Conservation (phyloP, 2,113 vertebrate species). For the Psittacula cyanocephala region DNA sequence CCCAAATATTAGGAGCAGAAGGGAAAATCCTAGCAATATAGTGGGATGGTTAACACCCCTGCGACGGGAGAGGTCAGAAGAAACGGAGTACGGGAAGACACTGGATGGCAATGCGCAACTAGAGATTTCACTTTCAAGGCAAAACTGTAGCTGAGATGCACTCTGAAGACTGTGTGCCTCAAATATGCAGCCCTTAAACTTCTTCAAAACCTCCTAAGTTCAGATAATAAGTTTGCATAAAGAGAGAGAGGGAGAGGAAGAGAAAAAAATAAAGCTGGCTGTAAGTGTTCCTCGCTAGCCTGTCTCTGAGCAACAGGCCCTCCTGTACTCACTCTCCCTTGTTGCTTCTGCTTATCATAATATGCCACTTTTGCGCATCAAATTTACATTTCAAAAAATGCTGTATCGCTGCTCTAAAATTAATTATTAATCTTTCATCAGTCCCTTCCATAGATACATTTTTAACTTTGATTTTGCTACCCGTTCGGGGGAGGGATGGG, state of each 20-base stretch:
- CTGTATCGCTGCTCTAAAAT: conserved; percentile 68
- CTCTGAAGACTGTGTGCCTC: neutral
- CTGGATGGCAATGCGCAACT: conserved; percentile 54
- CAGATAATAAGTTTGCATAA: conserved; percentile 65
- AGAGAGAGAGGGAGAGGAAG: conserved; percentile 28
- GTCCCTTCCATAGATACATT: conserved; percentile 69
- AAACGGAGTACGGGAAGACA: conserved; percentile 23
- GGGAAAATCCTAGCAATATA: neutral
- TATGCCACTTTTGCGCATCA: conserved; percentile 66
- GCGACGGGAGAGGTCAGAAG: neutral
- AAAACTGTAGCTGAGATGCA: neutral
- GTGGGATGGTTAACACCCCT: neutral
- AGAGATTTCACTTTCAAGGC: conserved; percentile 27
- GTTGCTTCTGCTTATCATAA: conserved; percentile 70
- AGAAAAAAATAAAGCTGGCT: conserved; percentile 3
- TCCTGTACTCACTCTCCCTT: conserved; percentile 39
- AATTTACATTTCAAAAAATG: conserved; percentile 80
- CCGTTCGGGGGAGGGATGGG: conserved; percentile 38
- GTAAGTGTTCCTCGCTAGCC: conserved; percentile 36
- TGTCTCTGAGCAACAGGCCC: conserved; percentile 63
- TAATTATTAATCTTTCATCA: conserved; percentile 78
- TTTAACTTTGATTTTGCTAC: conserved; percentile 76
- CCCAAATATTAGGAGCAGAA: conserved; percentile 68
- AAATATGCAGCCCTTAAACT: conserved; percentile 34
- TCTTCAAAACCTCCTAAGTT: conserved; percentile 41